These are phyloP conservation scores for Carapus acus DNA, from an alignment of 2,797 vertebrate genomes.

Conservation along the genomic window DNA sequence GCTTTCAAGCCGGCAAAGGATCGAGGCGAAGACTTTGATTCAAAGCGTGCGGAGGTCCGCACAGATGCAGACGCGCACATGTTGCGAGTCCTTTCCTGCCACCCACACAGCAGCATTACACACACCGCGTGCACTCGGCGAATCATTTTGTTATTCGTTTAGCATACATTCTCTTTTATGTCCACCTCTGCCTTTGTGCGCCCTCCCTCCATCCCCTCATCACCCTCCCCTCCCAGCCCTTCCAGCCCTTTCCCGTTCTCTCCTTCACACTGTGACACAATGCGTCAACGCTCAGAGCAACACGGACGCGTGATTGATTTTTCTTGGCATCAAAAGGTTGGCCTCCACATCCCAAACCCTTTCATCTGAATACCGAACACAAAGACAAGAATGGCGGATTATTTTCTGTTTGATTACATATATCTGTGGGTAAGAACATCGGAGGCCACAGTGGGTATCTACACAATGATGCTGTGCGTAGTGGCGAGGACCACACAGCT, in stretches of 20 bases:
- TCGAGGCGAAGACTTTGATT: slow-evolving; percentile 37
- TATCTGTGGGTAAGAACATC: slow-evolving; percentile 12
- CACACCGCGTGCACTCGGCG: slow-evolving; percentile 1
- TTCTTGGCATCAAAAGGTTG: slow-evolving; percentile 54
- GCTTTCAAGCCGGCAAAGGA: slow-evolving; percentile 36
- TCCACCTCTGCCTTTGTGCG: slow-evolving; percentile 44
- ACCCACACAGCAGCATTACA: slow-evolving; percentile 15
- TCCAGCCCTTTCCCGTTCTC: too few relatives aligned
- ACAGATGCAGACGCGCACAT: slow-evolving; percentile 11
- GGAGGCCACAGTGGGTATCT: slow-evolving; percentile 10
- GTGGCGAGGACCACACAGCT: slow-evolving; percentile 8
- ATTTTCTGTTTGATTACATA: slow-evolving; percentile 29
- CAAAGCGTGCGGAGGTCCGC: slow-evolving; percentile 27
- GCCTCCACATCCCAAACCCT: slow-evolving; percentile 31
- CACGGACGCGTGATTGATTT: slow-evolving; percentile 48
- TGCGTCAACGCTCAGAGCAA: slow-evolving; percentile 39
- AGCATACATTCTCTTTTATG: slow-evolving; percentile 51
- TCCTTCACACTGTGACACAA: slow-evolving; percentile 36
- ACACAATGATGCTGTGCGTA: slow-evolving; percentile 33
- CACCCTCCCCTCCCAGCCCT: too few relatives aligned
- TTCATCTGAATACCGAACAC: slow-evolving; percentile 56
- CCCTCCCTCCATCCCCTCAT: too few relatives aligned
- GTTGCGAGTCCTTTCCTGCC: slow-evolving; percentile 13
- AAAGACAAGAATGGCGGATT: slow-evolving; percentile 28
- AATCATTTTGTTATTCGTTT: slow-evolving; percentile 51